Evolutionary conservation across 2,113 vertebrate genomes (phyloP).

Genomic region (Acrocephalus kingi): DNA sequence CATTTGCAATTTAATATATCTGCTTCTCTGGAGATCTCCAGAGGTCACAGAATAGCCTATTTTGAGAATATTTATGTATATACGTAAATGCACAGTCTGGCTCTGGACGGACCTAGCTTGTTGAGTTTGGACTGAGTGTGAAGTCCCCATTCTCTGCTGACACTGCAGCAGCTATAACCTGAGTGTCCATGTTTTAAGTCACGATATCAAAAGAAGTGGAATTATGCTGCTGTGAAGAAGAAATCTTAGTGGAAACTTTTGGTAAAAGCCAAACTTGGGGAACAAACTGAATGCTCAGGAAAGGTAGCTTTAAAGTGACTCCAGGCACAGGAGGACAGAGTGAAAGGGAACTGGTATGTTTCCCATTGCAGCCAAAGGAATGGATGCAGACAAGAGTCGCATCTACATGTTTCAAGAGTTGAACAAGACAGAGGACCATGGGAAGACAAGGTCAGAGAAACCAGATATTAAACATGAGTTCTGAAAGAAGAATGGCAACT

Average conservation of each 20-base stretch:
- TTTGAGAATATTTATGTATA: neutral
- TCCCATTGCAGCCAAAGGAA: fast-evolving
- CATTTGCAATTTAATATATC: neutral
- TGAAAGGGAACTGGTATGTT: neutral
- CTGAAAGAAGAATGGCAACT: neutral
- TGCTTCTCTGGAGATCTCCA: neutral
- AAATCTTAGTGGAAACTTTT: neutral
- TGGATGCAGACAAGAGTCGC: neutral
- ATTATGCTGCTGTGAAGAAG: neutral
- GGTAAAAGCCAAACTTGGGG: neutral
- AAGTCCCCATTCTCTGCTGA: neutral
- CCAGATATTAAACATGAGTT: neutral
- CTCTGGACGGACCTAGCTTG: neutral
- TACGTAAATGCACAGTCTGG: neutral
- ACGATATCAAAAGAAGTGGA: neutral
- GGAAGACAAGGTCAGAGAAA: neutral
- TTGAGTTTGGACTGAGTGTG: neutral
- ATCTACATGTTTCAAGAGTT: neutral
- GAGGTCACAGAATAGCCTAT: neutral
- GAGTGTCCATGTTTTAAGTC: neutral
- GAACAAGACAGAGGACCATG: neutral
- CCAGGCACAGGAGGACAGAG: neutral
- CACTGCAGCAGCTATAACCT: neutral
- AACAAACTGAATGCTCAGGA: neutral
- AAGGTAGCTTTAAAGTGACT: neutral